Conservation (phyloP, 2,888 invertebrate species). For the Noctua comes region DNA sequence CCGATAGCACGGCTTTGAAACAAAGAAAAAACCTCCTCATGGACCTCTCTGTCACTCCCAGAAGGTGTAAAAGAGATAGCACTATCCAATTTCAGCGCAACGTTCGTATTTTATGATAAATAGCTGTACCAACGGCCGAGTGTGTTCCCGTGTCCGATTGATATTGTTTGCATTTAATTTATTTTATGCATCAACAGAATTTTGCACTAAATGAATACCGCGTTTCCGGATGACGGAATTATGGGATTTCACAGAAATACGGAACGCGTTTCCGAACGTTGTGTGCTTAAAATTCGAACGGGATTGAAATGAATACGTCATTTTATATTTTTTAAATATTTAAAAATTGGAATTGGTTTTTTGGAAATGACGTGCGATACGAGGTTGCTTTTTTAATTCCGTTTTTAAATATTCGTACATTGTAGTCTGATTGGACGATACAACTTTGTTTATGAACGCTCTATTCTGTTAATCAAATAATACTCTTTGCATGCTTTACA, state of each 20-base stretch:
- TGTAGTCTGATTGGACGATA: slow-evolving; percentile 37
- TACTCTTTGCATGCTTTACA: slow-evolving; percentile 14
- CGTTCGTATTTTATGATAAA: slow-evolving; percentile 87
- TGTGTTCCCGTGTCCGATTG: slow-evolving; percentile 87
- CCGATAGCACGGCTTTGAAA: slow-evolving; percentile 82
- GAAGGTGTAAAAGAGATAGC: slow-evolving; percentile 70
- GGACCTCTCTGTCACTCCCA: slow-evolving; percentile 71
- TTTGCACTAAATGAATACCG: slow-evolving; percentile 79
- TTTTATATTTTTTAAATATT: slow-evolving; percentile 57
- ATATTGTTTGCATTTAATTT: slow-evolving; percentile 86
- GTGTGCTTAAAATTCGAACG: slow-evolving; percentile 59
- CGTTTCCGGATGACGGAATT: slow-evolving; percentile 72
- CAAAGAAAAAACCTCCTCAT: slow-evolving; percentile 74
- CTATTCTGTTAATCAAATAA: slow-evolving; percentile 26
- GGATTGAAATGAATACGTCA: slow-evolving; percentile 64
- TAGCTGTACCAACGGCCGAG: slow-evolving; percentile 83
- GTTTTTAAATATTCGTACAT: slow-evolving; percentile 42
- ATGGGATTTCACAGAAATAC: slow-evolving; percentile 67
- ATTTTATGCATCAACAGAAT: slow-evolving; percentile 81
- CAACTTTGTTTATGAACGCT: slow-evolving; percentile 34
- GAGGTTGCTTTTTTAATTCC: slow-evolving; percentile 39
- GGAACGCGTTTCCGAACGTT: slow-evolving; percentile 58
- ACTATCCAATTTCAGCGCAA: slow-evolving; percentile 79
- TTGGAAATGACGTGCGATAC: slow-evolving; percentile 52
- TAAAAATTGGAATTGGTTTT: slow-evolving; percentile 58